Conservation (phyloP, 2,797 vertebrate species). For the Paratrypauchen microcephalus region DNA sequence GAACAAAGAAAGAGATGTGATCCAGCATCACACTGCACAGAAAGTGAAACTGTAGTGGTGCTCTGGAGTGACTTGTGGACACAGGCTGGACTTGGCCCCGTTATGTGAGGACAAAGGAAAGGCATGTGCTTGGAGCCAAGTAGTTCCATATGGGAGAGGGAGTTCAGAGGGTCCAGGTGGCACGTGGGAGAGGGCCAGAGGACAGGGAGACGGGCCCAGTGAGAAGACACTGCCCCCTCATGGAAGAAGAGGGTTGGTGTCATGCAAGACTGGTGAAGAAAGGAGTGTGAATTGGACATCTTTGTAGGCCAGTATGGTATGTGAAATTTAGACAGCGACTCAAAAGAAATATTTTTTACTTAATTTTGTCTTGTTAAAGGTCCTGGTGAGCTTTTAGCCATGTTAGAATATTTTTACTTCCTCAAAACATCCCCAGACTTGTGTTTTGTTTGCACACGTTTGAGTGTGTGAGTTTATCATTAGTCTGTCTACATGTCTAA, state of each 20-base stretch:
- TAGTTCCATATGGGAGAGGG: conserved; percentile 73
- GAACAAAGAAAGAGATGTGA: conserved; percentile 32
- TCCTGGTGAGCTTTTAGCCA: too few relatives aligned
- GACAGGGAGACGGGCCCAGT: conserved; percentile 14
- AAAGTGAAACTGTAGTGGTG: conserved; percentile 42
- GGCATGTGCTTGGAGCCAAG: conserved; percentile 71
- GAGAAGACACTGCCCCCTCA: conserved; percentile 58
- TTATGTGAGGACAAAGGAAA: conserved; percentile 79
- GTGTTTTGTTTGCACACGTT: too few relatives aligned
- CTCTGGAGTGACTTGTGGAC: conserved; percentile 46
- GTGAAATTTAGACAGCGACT: too few relatives aligned
- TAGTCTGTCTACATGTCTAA: too few relatives aligned
- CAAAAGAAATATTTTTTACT: too few relatives aligned
- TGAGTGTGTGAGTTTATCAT: too few relatives aligned
- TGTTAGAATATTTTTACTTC: too few relatives aligned
- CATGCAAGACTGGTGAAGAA: background rate
- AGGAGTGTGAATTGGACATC: background rate
- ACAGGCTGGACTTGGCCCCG: conserved; percentile 56
- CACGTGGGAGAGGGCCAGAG: conserved; percentile 54
- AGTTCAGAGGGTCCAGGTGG: conserved; percentile 77
- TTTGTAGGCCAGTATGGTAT: background rate
- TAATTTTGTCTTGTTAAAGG: too few relatives aligned
- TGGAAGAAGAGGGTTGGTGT: conserved; percentile 40
- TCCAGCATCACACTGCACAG: conserved; percentile 13
- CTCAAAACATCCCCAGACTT: too few relatives aligned